Base-by-base conservation (phyloP, 2,888 invertebrate species). In the Julus scanicus region DNA sequence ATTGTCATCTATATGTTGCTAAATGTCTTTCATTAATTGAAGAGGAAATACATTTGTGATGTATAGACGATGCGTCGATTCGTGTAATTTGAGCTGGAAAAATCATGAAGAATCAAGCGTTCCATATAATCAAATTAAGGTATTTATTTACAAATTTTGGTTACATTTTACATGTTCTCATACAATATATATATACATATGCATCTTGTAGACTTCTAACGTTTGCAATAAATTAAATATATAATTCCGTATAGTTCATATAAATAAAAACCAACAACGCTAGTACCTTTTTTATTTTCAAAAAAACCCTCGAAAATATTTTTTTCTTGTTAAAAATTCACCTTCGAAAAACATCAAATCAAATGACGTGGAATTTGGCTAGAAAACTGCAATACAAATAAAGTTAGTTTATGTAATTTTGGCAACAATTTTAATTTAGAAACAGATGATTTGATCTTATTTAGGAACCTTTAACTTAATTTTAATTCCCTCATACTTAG, bases 71-170 rank as follows among this genome's bases (percentile, higher is more conserved):
- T 44, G 8, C 1, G 44, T 44, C 44, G 8, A 8, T 44, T 44
- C 44, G 8, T 44, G 44, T 44, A 44, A 44, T 44, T 44, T 44
- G 5, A 44, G 44, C 5, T 44, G 44, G 8, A 44, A 44, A 44
- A 44, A 44, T 44, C 44, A 44, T 44, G 44, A 8, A 29, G 29
- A 44, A 44, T 44, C 44, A 44, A 44, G 29, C 44, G 44, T 44
- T 44, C 44, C 8, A 44, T 8, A 44, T 44, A 2, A 37, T 29
- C 37, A 80, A 80, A 80, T 80, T 20, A 80, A 80, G 29, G 37
- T 80, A 80, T 80, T 80, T 80, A 80, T 80, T 80, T 80, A 80
- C 80, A 80, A 37, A 13, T 13, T 80, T 80, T 80, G 37, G 37
- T 80, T 80, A 13, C 29, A 80, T 80, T 37, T 13, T 80, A 80